These are phyloP conservation scores for Dusona sp. DNA, from an alignment of 2,888 invertebrate genomes.

Conservation along the genomic window DNA sequence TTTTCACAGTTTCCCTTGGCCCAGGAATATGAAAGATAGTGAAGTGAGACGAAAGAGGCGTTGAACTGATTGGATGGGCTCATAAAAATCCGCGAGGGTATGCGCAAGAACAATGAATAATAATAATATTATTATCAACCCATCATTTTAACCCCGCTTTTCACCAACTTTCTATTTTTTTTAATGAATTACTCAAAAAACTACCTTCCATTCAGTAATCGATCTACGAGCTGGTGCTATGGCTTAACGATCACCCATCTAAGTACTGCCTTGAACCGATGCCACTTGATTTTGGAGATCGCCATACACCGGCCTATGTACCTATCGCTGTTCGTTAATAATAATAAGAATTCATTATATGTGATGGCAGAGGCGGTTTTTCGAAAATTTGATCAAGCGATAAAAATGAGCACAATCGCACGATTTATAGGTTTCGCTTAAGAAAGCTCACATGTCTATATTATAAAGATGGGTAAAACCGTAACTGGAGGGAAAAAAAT, in stretches of 20 bases:
- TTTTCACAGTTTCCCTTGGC: too few relatives aligned
- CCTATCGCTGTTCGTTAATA: neutral
- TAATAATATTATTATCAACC: neutral
- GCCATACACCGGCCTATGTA: neutral
- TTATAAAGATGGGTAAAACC: conserved; percentile 3
- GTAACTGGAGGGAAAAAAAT: conserved; percentile 16
- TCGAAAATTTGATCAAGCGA: neutral
- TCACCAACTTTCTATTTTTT: neutral
- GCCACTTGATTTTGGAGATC: neutral
- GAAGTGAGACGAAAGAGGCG: neutral
- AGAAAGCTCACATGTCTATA: conserved; percentile 11
- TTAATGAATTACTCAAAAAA: neutral
- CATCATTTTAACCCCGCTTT: too few relatives aligned
- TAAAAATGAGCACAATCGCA: neutral
- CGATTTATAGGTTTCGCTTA: conserved; percentile 10
- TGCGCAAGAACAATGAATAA: neutral
- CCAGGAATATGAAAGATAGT: neutral
- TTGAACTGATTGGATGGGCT: neutral
- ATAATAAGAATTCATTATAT: neutral
- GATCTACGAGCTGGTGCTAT: neutral
- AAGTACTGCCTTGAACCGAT: neutral
- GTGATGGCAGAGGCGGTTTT: neutral
- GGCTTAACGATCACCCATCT: neutral
- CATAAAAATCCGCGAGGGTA: neutral
- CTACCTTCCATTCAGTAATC: neutral